phyloP scores from a whole-genome alignment of 1,140 invertebrate species.

The Drosophila bocki region DNA sequence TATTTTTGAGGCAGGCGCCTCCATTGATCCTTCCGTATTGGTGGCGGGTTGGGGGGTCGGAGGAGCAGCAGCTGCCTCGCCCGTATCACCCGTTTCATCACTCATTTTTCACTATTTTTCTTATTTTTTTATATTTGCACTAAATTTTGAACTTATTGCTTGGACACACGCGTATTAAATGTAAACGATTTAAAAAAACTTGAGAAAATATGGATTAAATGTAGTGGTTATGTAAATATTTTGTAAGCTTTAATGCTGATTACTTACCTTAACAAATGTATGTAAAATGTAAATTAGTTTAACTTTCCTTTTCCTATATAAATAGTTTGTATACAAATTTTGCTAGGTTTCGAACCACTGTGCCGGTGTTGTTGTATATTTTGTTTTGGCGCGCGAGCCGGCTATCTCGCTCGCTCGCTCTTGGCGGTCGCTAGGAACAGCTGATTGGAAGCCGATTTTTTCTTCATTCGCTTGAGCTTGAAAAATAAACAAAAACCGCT shows the following conservation, averaged over 20 bases:
- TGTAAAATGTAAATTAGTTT: slow-evolving; percentile 10
- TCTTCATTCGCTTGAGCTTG: slow-evolving; percentile 43
- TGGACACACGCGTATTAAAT: slow-evolving; percentile 65
- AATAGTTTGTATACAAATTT: slow-evolving; percentile 26
- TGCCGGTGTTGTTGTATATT: slow-evolving; percentile 17
- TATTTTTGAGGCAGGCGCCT: slow-evolving; percentile 31
- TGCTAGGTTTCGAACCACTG: slow-evolving; percentile 32
- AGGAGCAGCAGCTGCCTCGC: slow-evolving; percentile 15
- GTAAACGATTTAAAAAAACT: slow-evolving; percentile 48
- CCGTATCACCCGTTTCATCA: slow-evolving; percentile 19
- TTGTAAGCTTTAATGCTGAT: slow-evolving; percentile 24
- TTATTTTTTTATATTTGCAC: slow-evolving; percentile 35
- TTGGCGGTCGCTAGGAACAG: slow-evolving; percentile 49
- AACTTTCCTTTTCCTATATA: background rate
- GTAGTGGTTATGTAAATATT: background rate
- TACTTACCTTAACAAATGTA: slow-evolving; percentile 59
- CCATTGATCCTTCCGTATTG: slow-evolving; percentile 12
- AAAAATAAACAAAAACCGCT: slow-evolving; percentile 67
- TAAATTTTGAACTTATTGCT: slow-evolving; percentile 58
- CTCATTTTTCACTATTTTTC: slow-evolving; percentile 34
- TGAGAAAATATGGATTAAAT: slow-evolving; percentile 12
- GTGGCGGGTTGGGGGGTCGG: slow-evolving; percentile 9
- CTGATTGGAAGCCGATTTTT: slow-evolving; percentile 61
- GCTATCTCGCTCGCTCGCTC: slow-evolving; percentile 53
- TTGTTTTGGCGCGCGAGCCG: slow-evolving; percentile 61